phyloP scores from a whole-genome alignment of 2,888 invertebrate genomes.

The Volucella zonaria region DNA sequence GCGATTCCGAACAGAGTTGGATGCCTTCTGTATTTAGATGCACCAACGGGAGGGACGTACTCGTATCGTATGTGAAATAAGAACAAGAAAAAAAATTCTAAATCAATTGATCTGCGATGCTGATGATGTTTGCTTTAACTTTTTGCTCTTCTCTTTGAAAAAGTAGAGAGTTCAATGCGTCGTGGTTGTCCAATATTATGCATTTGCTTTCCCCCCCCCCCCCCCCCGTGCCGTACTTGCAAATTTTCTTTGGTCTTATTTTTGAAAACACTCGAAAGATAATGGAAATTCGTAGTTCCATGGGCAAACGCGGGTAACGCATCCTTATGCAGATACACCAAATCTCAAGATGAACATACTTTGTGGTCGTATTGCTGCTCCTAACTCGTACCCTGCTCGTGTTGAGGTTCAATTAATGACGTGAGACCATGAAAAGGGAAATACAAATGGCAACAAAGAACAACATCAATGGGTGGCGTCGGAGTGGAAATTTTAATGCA shows the following conservation, averaged over 20 bases:
- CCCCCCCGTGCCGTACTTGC: not conserved
- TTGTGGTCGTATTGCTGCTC: too few relatives aligned
- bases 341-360: conserved; percentile 30
- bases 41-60: not conserved
- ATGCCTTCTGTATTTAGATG: conserved; percentile 8
- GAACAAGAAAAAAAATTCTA: conserved; percentile 32
- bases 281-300: conserved; percentile 66
- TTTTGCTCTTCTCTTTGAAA: conserved; percentile 32
- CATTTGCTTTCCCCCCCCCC: too few relatives aligned
- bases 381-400: too few relatives aligned
- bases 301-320: conserved; percentile 49
- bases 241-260: conserved; percentile 15
- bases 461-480: conserved; percentile 70
- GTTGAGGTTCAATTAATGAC: conserved; percentile 66
- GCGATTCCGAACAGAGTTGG: too few relatives aligned
- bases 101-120: conserved; percentile 66
- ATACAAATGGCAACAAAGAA: conserved; percentile 48
- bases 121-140: conserved; percentile 47
- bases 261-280: conserved; percentile 54
- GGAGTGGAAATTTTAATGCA: conserved; percentile 70
- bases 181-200: not conserved
- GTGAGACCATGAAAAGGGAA: conserved; percentile 50
- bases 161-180: conserved; percentile 31
- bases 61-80: conserved; percentile 13
- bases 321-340: conserved; percentile 65